Percentiles rank a stretch among this genome's conserved stretches.
phyloP scores from a whole-genome alignment of 2,113 vertebrate species.

The Tichodroma muraria region DNA sequence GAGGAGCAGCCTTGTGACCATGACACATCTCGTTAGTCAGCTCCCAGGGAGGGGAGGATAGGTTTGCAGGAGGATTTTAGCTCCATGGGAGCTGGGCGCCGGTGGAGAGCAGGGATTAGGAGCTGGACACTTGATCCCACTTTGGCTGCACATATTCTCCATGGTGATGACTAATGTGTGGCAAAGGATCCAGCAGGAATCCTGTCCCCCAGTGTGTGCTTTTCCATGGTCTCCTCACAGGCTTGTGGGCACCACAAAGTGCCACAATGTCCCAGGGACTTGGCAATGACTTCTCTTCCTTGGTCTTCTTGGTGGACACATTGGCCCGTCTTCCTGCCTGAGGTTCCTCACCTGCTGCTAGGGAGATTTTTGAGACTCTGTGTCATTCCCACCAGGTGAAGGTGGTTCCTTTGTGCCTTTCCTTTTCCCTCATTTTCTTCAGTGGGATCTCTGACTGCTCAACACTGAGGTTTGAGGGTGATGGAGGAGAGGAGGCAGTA shows the following conservation, averaged over 20 bases:
- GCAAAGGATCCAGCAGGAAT: neutral
- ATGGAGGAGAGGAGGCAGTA: neutral
- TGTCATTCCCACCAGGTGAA: neutral
- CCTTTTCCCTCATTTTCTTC: neutral
- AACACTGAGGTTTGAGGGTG: neutral
- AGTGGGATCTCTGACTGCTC: neutral
- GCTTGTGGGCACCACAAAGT: neutral
- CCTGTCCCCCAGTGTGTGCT: neutral
- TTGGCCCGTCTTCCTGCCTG: neutral
- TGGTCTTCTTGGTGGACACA: accelerated
- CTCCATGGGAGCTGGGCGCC: neutral
- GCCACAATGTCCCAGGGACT: no score
- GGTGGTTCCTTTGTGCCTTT: neutral
- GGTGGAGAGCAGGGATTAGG: neutral
- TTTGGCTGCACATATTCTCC: neutral
- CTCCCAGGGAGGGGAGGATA: neutral
- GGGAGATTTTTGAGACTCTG: neutral
- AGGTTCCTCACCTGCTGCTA: neutral
- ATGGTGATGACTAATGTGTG: neutral
- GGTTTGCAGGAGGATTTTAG: neutral
- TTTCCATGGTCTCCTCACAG: neutral
- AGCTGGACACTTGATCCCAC: neutral
- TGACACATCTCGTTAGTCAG: neutral
- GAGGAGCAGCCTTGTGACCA: neutral
- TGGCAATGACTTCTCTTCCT: neutral